A percentile compares a stretch with the other conserved stretches of the same genome.
Evolutionary conservation across 2,888 invertebrate species (phyloP).

Genomic region (Tenthredo scrophulariae): DNA sequence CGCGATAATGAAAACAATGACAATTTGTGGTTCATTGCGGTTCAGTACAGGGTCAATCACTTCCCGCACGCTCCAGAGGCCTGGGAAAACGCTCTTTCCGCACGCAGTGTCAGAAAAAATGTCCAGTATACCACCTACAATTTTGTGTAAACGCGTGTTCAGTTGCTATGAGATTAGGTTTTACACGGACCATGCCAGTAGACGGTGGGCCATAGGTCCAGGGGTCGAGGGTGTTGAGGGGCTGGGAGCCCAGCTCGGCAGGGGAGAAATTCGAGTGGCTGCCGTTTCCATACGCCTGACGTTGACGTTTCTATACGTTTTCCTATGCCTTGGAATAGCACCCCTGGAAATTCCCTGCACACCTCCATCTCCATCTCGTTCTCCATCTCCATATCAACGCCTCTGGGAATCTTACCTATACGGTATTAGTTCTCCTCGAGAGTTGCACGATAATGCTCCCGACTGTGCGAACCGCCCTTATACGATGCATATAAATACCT

Average conservation of each 20-base stretch:
- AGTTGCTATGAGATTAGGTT: conserved; percentile 10
- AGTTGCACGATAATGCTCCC: not conserved
- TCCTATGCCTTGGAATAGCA: conserved; percentile 30
- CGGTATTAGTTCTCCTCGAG: conserved; percentile 10
- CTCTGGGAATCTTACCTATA: conserved; percentile 19
- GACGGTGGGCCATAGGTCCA: not conserved
- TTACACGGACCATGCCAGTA: not conserved
- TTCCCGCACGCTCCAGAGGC: too few relatives aligned
- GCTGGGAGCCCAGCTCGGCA: conserved; percentile 22
- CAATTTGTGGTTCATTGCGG: too few relatives aligned
- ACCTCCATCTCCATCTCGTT: not conserved
- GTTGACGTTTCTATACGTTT: conserved; percentile 51
- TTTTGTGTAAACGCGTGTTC: not conserved
- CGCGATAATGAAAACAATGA: too few relatives aligned
- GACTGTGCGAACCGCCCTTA: not conserved
- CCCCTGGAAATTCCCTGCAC: conserved; percentile 23
- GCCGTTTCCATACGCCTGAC: conserved; percentile 52
- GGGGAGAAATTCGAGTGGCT: conserved; percentile 53
- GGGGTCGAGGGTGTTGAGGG: conserved; percentile 29
- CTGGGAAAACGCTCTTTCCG: too few relatives aligned
- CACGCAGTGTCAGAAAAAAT: too few relatives aligned
- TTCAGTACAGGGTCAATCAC: too few relatives aligned
- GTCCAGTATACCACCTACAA: not conserved
- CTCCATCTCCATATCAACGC: not conserved
- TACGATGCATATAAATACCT: not conserved